These are phyloP conservation scores for Nothoprocta pentlandii DNA, from an alignment of 2,113 vertebrate genomes.

Conservation along the genomic window DNA sequence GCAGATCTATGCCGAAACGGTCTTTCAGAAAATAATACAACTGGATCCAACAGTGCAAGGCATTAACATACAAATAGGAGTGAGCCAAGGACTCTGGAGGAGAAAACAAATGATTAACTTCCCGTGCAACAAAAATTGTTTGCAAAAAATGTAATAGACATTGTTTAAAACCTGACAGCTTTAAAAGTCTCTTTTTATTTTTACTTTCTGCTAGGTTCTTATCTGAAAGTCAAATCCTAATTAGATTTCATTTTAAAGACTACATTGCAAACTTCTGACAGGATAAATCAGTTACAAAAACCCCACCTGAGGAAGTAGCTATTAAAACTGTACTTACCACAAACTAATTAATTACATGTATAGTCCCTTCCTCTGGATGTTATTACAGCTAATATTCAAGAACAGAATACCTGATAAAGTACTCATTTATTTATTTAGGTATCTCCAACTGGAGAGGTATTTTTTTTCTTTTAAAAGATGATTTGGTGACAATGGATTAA, in stretches of 20 bases:
- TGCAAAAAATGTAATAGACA: neutral
- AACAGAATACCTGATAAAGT: constrained; percentile 1
- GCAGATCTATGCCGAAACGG: neutral
- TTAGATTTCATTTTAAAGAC: neutral
- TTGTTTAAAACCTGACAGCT: neutral
- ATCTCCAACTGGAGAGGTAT: neutral
- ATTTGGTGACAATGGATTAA: neutral
- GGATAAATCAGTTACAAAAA: constrained; percentile 4
- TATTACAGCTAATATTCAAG: neutral
- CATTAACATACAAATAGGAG: neutral
- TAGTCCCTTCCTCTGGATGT: neutral
- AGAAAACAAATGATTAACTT: neutral
- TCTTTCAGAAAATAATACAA: neutral
- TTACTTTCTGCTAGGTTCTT: neutral
- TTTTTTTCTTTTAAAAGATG: neutral
- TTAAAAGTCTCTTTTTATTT: neutral
- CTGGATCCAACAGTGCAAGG: neutral
- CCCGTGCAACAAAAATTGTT: neutral
- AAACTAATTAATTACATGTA: neutral
- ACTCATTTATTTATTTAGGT: neutral
- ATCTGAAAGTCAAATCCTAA: neutral
- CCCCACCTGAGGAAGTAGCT: neutral
- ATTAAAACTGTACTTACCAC: neutral
- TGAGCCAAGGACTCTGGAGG: neutral
- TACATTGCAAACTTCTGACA: neutral